Percentiles rank a stretch among this genome's conserved stretches.
Evolutionary conservation across 1,140 invertebrate species (phyloP).

Genomic region (Carposina sasakii): DNA sequence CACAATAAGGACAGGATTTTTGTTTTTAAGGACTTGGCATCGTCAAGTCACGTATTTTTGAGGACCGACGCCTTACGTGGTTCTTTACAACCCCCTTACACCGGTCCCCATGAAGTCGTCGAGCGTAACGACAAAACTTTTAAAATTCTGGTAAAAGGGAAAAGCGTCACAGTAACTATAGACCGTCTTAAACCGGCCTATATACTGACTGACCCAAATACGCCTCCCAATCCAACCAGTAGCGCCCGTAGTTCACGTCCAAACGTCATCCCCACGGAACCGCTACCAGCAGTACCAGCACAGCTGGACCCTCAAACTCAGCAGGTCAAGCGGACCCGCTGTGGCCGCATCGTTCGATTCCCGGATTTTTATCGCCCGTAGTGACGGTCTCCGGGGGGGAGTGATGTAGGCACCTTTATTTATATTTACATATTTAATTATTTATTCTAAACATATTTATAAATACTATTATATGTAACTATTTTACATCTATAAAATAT

Average conservation of each 20-base stretch:
- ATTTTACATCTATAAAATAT: too few relatives aligned
- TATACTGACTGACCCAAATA: background rate
- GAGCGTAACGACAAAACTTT: conserved; percentile 37
- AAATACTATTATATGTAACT: too few relatives aligned
- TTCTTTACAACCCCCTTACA: conserved; percentile 64
- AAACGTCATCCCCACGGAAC: background rate
- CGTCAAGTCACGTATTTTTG: background rate
- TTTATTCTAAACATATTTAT: too few relatives aligned
- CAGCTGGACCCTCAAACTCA: background rate
- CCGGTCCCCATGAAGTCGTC: conserved; percentile 61
- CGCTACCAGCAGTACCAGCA: background rate
- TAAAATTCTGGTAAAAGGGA: conserved; percentile 2
- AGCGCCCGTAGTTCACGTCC: background rate
- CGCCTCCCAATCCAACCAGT: background rate
- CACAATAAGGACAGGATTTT: background rate
- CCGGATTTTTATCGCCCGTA: conserved; percentile 7
- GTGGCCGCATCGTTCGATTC: too few relatives aligned
- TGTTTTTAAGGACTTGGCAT: conserved; percentile 2
- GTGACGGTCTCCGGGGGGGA: conserved; percentile 3
- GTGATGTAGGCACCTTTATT: background rate
- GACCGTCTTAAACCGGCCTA: conserved; percentile 38
- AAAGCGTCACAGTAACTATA: background rate
- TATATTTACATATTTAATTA: too few relatives aligned
- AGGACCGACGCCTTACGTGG: conserved; percentile 56
- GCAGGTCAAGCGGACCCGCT: too few relatives aligned